phyloP scores from a whole-genome alignment of 2,797 vertebrate genomes.

The Thripadectes ignobilis region DNA sequence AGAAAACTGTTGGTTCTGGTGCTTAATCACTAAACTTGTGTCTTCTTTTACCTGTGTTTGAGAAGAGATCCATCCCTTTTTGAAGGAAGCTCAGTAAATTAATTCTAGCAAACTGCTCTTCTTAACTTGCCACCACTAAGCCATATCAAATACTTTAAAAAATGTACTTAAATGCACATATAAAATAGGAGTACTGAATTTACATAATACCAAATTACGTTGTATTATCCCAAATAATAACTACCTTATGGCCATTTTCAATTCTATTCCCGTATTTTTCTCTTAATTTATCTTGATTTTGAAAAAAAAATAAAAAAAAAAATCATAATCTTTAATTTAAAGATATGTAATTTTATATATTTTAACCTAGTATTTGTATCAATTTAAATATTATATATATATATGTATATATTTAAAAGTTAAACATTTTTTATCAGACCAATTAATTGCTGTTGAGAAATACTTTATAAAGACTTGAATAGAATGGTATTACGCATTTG shows the following conservation, averaged over 20 bases:
- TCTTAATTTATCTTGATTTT: neutral
- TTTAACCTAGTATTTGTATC: conserved; percentile 9
- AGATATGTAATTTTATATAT: neutral
- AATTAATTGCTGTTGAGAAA: conserved; percentile 61
- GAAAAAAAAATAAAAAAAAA: neutral
- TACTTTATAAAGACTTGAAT: conserved; percentile 3
- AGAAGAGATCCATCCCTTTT: neutral
- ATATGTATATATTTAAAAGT: neutral
- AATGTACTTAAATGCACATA: neutral
- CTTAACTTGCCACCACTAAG: neutral
- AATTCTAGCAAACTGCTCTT: neutral
- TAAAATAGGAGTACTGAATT: neutral
- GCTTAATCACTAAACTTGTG: neutral
- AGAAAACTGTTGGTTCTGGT: neutral
- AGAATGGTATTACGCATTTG: conserved; percentile 23
- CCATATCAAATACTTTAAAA: neutral
- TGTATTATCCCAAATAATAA: neutral
- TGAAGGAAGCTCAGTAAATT: neutral
- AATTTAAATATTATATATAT: neutral
- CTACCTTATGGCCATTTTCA: neutral
- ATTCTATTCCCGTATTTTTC: neutral
- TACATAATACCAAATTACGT: neutral
- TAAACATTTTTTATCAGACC: conserved; percentile 47
- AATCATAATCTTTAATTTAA: neutral
- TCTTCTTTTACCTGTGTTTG: neutral